Evolutionary conservation across 1,140 invertebrate species (phyloP).

Genomic region (Medauroidea extradentata): DNA sequence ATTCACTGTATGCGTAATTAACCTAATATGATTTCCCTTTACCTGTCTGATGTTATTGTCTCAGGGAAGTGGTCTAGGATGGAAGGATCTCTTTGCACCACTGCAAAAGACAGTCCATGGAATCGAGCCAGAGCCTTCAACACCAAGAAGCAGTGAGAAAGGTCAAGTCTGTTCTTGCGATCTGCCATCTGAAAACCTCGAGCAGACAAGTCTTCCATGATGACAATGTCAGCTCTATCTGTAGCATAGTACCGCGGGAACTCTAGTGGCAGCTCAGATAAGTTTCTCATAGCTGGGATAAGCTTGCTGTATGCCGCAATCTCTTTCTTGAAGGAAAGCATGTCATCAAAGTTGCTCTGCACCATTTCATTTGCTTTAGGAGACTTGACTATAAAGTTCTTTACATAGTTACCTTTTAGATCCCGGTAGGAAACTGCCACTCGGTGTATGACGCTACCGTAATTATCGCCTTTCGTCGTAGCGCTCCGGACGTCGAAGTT

Average conservation of each 20-base stretch:
- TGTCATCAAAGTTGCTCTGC: not conserved
- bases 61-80: not conserved
- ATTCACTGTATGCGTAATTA: too few species aligned
- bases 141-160: slow-evolving; percentile 11
- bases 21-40: too few species aligned
- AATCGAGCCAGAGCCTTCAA: slow-evolving; percentile 14
- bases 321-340: not conserved
- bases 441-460: slow-evolving; percentile 45
- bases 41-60: too few species aligned
- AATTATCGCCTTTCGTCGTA: slow-evolving; percentile 47
- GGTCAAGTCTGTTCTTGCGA: slow-evolving; percentile 16
- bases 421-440: slow-evolving; percentile 27
- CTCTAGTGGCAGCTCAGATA: too few species aligned
- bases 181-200: slow-evolving; percentile 19
- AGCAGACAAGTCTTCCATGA: slow-evolving; percentile 13
- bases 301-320: not conserved
- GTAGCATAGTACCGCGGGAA: too few species aligned
- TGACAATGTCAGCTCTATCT: not conserved
- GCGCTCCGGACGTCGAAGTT: slow-evolving; percentile 37
- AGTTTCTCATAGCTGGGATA: not conserved
- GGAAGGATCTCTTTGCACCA: not conserved
- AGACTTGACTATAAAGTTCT: slow-evolving; percentile 10
- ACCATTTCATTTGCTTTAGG: not conserved
- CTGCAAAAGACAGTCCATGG: slow-evolving; percentile 18
- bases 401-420: slow-evolving; percentile 29